Evolutionary conservation across 2,888 invertebrate genomes (phyloP), one percentile per base, ranked within the genome.

Genomic region (Rugalucina vietnamica): DNA sequence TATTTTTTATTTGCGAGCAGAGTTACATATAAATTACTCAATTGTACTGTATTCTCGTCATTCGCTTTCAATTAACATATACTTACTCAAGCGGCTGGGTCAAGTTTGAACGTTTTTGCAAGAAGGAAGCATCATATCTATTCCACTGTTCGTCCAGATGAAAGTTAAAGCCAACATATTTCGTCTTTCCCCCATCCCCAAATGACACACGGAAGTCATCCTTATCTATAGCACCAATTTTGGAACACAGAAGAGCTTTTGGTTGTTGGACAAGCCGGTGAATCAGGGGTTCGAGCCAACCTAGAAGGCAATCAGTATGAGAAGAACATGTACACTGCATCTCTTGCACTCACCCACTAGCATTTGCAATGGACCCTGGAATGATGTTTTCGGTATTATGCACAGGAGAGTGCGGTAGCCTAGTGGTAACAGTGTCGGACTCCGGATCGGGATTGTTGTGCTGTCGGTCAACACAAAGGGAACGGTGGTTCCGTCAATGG

Each of bases 261-360:
- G 86, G 84, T 12, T 89, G 75, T 72, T 87, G 75, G 12, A 78
- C 70, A 12, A 90, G 79, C 27, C 88, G 60, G n/a, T 80, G 69
- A 39, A 89, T n/a, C 29, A 89, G 37, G 0, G 88, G 90, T 57
- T 90, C 86, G 18, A 90, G 34, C 90, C 90, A 90, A 1, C 90
- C 90, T 65, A 70, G 39, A 24, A 72, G 71, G 0, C 37, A 69
- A n/a, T 27, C 5, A 3, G 27, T 24, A 8, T 27, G 24, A 2
- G 21, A 21, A 21, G 12, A 49, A 14, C 18, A 14, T 49, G 49
- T 49, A 14, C 18, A 14, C 18, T 12, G 18, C 14, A 49, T 18
- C 12, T 14, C 12, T 14, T 49, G 18, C 49, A 49, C 49, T 14
- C 49, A 49, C 49, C 2, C 24, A 14, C 14, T 39, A 34, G 24